Conservation (phyloP, 2,888 invertebrate species). For the Copidosoma aretas region DNA sequence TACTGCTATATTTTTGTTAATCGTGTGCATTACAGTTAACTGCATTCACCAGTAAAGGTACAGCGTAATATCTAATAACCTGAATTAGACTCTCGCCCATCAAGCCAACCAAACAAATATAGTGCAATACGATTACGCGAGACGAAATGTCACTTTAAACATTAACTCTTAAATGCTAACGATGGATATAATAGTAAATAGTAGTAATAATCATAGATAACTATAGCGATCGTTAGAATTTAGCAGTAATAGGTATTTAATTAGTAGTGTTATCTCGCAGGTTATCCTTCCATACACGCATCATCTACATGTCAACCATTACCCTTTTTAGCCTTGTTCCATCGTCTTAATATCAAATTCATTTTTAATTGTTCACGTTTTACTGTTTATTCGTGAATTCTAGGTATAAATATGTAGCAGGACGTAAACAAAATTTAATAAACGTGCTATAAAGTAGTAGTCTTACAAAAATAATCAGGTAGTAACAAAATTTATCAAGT, state of each 20-base stretch:
- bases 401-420: too few relatives aligned
- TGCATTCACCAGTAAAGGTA: slow-evolving; percentile 60
- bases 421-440: too few relatives aligned
- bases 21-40: slow-evolving; percentile 8
- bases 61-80: slow-evolving; percentile 64
- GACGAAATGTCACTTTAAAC: slow-evolving; percentile 60
- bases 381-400: too few relatives aligned
- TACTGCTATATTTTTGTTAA: too few relatives aligned
- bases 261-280: not conserved
- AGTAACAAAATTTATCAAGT: too few relatives aligned
- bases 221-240: slow-evolving; percentile 42
- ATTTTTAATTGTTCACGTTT: too few relatives aligned
- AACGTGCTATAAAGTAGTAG: too few relatives aligned
- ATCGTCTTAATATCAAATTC: not conserved
- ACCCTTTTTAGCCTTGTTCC: not conserved
- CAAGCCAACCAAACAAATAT: slow-evolving; percentile 63
- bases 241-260: slow-evolving; percentile 36
- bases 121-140: slow-evolving; percentile 61
- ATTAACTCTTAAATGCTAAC: slow-evolving; percentile 62
- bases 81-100: slow-evolving; percentile 63
- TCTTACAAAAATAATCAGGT: too few relatives aligned
- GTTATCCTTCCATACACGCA: not conserved
- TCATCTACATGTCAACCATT: not conserved
- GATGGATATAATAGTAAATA: slow-evolving; percentile 54
- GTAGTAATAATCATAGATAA: slow-evolving; percentile 54